A percentile compares a stretch with the other conserved stretches of the same genome.
Conservation (phyloP, 2,113 vertebrate species). For the Pelmatolapia mariae region DNA sequence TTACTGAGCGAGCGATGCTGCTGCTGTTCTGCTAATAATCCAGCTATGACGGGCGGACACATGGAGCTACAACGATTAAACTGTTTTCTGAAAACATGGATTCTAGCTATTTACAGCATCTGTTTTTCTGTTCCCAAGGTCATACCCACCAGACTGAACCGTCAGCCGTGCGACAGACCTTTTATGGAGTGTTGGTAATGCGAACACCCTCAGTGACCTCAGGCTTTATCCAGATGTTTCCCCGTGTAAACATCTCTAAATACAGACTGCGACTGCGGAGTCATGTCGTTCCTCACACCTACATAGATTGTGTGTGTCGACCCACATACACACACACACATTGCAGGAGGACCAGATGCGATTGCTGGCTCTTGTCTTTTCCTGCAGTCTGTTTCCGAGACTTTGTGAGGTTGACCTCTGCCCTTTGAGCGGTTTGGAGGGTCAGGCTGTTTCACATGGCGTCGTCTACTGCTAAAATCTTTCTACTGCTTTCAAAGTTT, state of each 20-base stretch:
- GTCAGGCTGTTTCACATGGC: not conserved
- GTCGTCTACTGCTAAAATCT: not conserved
- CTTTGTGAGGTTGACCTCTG: conserved; percentile 23
- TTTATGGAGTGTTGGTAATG: conserved; percentile 55
- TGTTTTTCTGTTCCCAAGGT: conserved; percentile 23
- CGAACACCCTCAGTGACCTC: conserved; percentile 52
- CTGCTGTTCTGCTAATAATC: not conserved
- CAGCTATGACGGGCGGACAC: not conserved
- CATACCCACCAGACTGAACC: conserved; percentile 19
- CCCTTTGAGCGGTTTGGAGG: not conserved
- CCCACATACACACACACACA: not conserved
- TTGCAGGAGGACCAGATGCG: not conserved
- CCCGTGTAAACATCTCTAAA: conserved; percentile 60
- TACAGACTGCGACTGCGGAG: conserved; percentile 15
- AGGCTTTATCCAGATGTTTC: conserved; percentile 66
- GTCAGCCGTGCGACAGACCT: conserved; percentile 29
- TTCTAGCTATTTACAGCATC: not conserved
- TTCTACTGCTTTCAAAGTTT: not conserved
- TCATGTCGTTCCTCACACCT: conserved; percentile 17
- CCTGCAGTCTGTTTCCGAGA: not conserved
- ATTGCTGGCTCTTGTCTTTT: conserved; percentile 2
- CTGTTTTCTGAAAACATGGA: not conserved
- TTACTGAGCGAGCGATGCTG: not conserved
- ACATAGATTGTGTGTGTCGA: not conserved
- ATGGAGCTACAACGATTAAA: not conserved